These are phyloP conservation scores for Ophonus ardosiacus DNA, from an alignment of 2,888 invertebrate genomes.

Conservation along the genomic window DNA sequence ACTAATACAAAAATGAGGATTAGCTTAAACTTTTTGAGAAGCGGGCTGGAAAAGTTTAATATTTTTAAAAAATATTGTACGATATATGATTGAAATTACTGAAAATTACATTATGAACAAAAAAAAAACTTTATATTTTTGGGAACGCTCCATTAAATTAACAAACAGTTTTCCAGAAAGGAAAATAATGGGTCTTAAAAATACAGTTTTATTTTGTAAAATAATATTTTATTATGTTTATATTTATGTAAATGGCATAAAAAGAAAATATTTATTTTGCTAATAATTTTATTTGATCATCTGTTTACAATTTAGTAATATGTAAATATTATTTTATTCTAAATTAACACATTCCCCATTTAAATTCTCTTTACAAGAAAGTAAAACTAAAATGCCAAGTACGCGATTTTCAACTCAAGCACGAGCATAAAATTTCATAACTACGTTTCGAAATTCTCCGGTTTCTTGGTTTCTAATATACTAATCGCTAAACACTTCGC, in stretches of 20 bases:
- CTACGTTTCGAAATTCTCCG: constrained; percentile 38
- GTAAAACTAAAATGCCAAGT: constrained; percentile 54
- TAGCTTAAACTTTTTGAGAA: no score
- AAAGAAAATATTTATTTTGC: neutral
- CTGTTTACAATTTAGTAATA: neutral
- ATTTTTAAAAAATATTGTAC: no score
- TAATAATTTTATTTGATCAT: neutral
- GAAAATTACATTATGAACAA: no score
- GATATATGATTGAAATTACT: no score
- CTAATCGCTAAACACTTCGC: constrained; percentile 31
- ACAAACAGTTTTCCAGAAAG: no score
- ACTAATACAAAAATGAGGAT: no score
- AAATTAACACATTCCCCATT: constrained; percentile 10
- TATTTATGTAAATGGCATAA: neutral
- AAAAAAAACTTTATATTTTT: no score
- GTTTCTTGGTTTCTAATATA: constrained; percentile 58
- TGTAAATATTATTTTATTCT: neutral
- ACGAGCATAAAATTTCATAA: constrained; percentile 51
- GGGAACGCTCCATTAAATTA: no score
- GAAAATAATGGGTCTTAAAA: no score
- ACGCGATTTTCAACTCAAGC: constrained; percentile 52
- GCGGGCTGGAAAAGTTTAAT: no score
- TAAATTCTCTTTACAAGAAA: constrained; percentile 43
- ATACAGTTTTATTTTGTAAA: neutral
- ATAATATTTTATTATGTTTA: neutral